Evolutionary conservation across 2,113 vertebrate species (phyloP).

Genomic region (Burhinus oedicnemus): DNA sequence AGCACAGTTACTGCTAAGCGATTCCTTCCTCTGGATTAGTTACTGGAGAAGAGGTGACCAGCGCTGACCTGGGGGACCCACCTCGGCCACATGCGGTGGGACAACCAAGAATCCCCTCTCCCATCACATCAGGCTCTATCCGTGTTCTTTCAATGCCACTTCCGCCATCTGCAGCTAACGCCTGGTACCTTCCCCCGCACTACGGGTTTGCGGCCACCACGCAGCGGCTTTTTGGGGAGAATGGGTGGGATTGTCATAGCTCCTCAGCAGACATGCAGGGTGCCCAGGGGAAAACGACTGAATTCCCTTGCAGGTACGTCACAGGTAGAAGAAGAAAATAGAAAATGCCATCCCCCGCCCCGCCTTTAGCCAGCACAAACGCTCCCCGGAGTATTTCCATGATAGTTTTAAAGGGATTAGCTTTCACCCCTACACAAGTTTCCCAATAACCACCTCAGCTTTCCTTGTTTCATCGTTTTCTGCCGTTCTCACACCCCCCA

Average conservation of each 20-base stretch:
- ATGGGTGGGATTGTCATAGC: rapidly evolving
- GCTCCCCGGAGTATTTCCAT: background rate
- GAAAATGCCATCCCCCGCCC: background rate
- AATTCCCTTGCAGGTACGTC: background rate
- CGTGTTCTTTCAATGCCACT: background rate
- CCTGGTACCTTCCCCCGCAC: rapidly evolving
- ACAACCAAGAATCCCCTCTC: background rate
- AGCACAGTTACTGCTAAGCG: rapidly evolving
- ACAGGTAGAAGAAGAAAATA: no score
- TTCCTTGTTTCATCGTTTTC: background rate
- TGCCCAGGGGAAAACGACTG: background rate
- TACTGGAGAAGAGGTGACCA: background rate
- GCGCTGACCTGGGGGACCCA: background rate
- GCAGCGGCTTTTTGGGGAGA: background rate
- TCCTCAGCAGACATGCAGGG: rapidly evolving
- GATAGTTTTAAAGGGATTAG: background rate
- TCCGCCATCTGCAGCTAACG: rapidly evolving
- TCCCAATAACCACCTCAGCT: rapidly evolving
- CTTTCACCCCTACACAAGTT: background rate
- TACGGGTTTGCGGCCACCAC: rapidly evolving
- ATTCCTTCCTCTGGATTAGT: background rate
- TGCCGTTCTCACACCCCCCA: rapidly evolving
- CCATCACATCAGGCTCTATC: rapidly evolving
- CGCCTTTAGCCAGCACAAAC: background rate
- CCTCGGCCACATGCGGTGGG: background rate